Evolutionary conservation across 2,888 invertebrate genomes (phyloP), one percentile per base, ranked within the genome.

Genomic region (Tachina fera): DNA sequence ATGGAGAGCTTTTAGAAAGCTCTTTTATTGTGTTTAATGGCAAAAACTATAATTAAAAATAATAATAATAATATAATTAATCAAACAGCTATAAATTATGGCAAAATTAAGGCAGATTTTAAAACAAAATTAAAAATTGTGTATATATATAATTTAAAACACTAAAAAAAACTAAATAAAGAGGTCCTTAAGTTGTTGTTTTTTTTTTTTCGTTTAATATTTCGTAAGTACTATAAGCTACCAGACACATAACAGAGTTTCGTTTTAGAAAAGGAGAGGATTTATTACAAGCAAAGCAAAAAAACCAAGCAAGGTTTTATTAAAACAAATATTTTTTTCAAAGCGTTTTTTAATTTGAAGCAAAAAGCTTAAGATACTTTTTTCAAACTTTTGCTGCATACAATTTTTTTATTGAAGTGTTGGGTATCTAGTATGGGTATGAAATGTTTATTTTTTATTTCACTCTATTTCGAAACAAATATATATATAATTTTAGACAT

Each of bases 61-160:
- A 51, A 60, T 41, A 76, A 60, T 41, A 76, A 78, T n/a, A 61
- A 53, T 75, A 70, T 39, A 31, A 14, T 51, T 60, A 61, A 47
- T 11, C 9, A 58, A 31, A 63, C 47, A 53, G 75, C 65, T 70
- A 63, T 43, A 86, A 80, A 78, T 74, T 83, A 87, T 87, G 86
- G 86, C 86, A 87, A 87, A 86, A 80, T 77, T 75, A 84, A 81
- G 86, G 83, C 83, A 84, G 84, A 16, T 58, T 79, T 74, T 58
- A 22, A 65, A 61, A 67, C 31, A 47, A 74, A 56, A 61, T 49
- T n/a, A 11, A 61, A 61, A 51, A 63, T 58, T 58, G 9, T 58
- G 9, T 31, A 45, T 19, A 39, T n/a, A 4, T 31, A 31, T 31
- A 31, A 31, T 31, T 31, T 31, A 31, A 31, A 31, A 31, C 31